Evolutionary conservation across 2,888 invertebrate genomes (phyloP), one percentile per base, ranked within the genome.

Genomic region (Dexiosoma caninum): DNA sequence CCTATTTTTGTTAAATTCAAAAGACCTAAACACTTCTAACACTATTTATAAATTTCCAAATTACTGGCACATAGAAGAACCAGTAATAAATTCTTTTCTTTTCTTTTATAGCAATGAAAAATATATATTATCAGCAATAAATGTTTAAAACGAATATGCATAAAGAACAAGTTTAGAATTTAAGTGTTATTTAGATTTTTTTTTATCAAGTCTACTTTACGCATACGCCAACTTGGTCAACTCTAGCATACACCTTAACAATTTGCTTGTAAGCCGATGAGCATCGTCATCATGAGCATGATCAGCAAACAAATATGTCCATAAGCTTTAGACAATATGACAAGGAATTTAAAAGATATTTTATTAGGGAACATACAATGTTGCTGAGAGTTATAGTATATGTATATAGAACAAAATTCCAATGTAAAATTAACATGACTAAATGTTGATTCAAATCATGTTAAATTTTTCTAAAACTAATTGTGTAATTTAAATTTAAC

Each of bases 311-410:
- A 70, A 55, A 60, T 75, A 75, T 75, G 69, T 70, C 30, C 70
- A 75, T 75, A 75, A 80, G 80, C 79, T 79, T 75, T 69, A 44
- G 75, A 70, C 70, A 75, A 75, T 70, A 75, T 71, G 75, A 80
- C 70, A 75, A 80, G 57, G 70, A 80, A 76, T 71, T 71, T 75
- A 40, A 66, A 78, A 74, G 32, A 30, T 74, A 74, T 60, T 77
- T 59, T 32, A 46, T 62, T 64, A 19, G 32, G 19, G 8, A 21
- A 62, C 10, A 60, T 2, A 53, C 55, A 74, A 30, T 10, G n/a
- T 10, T 8, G 74, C 0, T 7, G 32, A 59, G 12, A 49, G 1
- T 51, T 19, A 64, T 62, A 64, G 42, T 70, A 3, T 10, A 53
- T 49, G 27, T 6, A 6, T 5, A 6, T 3, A 27, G 27, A 27